phyloP scores from a whole-genome alignment of 1,140 invertebrate species.

The Drosophila santomea region DNA sequence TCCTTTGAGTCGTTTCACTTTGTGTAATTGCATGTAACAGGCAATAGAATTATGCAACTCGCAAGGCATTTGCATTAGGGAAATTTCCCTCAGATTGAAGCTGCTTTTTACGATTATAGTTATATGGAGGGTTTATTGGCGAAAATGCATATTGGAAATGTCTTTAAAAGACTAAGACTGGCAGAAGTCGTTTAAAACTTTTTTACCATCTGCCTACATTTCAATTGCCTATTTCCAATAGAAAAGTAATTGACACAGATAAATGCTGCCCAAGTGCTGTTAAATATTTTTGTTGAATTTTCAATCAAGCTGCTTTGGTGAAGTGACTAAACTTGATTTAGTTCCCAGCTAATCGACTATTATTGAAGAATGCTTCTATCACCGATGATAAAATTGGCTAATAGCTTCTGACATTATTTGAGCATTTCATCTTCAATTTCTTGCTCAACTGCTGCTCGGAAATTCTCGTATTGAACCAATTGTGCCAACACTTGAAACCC shows the following conservation, averaged over 20 bases:
- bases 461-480: conserved; percentile 11
- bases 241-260: not conserved
- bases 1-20: conserved; percentile 46
- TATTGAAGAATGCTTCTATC: conserved; percentile 1
- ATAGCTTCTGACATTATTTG: conserved; percentile 36
- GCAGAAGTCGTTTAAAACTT: no score
- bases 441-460: conserved; percentile 12
- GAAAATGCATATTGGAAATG: not conserved
- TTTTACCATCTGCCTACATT: not conserved
- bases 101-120: not conserved
- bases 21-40: conserved; percentile 71
- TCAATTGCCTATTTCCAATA: not conserved
- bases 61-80: conserved; percentile 28
- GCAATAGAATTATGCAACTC: conserved; percentile 65
- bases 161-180: not conserved
- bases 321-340: not conserved
- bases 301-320: not conserved
- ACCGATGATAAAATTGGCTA: conserved; percentile 28
- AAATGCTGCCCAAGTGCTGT: no score
- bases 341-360: no score
- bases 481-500: conserved; percentile 39
- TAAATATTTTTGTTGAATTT: not conserved
- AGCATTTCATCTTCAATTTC: conserved; percentile 22
- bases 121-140: not conserved
- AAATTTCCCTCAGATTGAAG: conserved; percentile 13